These are phyloP conservation scores for Neosilurus mollespiculum DNA, from an alignment of 2,797 vertebrate genomes.

Conservation along the genomic window DNA sequence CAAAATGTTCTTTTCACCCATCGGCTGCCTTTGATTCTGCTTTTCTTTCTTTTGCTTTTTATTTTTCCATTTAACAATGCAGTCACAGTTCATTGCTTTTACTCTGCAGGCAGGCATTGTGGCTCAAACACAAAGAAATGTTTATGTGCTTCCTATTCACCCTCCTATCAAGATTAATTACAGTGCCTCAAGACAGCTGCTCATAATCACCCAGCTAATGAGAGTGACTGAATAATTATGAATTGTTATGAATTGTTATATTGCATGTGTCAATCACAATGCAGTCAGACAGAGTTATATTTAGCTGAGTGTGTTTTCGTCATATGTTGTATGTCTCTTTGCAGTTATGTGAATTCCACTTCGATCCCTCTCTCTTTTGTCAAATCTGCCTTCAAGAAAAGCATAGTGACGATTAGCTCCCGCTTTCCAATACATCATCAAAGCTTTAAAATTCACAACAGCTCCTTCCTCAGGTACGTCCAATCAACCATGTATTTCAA, in stretches of 20 bases:
- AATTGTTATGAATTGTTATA: slow-evolving; percentile 4
- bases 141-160: slow-evolving; percentile 10
- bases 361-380: slow-evolving; percentile 64
- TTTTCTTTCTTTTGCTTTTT: not conserved
- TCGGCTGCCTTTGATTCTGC: not conserved
- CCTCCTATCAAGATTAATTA: slow-evolving; percentile 19
- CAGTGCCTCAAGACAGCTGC: slow-evolving; percentile 4
- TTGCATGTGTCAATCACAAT: slow-evolving; percentile 4
- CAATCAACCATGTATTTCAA: not conserved
- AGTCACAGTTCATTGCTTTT: not conserved
- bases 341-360: slow-evolving; percentile 73
- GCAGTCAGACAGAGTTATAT: not conserved
- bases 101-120: slow-evolving; percentile 15
- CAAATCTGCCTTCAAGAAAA: slow-evolving; percentile 71
- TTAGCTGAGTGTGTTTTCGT: not conserved
- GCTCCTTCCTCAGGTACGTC: slow-evolving; percentile 71
- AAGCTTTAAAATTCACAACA: slow-evolving; percentile 71
- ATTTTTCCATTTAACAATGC: slow-evolving; percentile 6
- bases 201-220: slow-evolving; percentile 35
- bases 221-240: not conserved
- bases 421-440: slow-evolving; percentile 58
- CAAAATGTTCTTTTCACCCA: slow-evolving; percentile 40
- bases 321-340: slow-evolving; percentile 14
- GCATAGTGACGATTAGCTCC: slow-evolving; percentile 72
- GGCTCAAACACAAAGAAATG: not conserved